Evolutionary conservation across 2,888 invertebrate species (phyloP).

Genomic region (Hermaeophaga mercurialis): DNA sequence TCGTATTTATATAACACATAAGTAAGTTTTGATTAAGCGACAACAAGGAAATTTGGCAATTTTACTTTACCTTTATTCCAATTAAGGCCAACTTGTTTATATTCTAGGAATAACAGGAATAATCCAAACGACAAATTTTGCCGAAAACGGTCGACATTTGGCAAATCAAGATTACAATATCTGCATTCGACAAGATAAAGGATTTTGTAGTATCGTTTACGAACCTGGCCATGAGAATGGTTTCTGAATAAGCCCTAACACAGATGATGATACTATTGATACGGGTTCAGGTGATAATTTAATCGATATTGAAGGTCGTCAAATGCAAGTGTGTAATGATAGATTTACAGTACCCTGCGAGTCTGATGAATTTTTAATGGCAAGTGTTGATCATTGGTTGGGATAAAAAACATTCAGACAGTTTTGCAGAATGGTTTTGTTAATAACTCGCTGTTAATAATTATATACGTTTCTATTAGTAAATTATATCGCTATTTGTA

Average conservation of each 20-base stretch:
- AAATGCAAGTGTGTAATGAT: constrained; percentile 66
- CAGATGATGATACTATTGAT: constrained; percentile 17
- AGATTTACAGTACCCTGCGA: constrained; percentile 82
- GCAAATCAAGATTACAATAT: constrained; percentile 79
- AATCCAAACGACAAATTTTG: constrained; percentile 80
- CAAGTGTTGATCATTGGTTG: too few species aligned
- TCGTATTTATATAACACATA: too few species aligned
- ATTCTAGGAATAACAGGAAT: constrained; percentile 57
- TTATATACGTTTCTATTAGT: too few species aligned
- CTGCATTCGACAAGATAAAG: constrained; percentile 72
- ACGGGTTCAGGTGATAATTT: constrained; percentile 30
- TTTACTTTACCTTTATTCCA: too few species aligned
- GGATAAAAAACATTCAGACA: too few species aligned
- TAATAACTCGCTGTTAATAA: too few species aligned
- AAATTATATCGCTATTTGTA: too few species aligned
- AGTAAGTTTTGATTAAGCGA: too few species aligned
- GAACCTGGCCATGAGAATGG: constrained; percentile 76
- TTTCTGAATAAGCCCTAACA: constrained; percentile 71
- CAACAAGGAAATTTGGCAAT: too few species aligned
- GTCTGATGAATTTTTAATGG: constrained; percentile 78
- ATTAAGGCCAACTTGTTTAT: too few species aligned
- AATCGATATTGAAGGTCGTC: constrained; percentile 38
- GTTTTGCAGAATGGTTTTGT: too few species aligned
- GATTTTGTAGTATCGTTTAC: constrained; percentile 78
- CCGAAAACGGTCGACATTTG: constrained; percentile 80